A percentile compares a stretch with the other conserved stretches of the same genome.
Conservation (phyloP, 2,888 invertebrate genomes). For the Gortyna flavago region DNA sequence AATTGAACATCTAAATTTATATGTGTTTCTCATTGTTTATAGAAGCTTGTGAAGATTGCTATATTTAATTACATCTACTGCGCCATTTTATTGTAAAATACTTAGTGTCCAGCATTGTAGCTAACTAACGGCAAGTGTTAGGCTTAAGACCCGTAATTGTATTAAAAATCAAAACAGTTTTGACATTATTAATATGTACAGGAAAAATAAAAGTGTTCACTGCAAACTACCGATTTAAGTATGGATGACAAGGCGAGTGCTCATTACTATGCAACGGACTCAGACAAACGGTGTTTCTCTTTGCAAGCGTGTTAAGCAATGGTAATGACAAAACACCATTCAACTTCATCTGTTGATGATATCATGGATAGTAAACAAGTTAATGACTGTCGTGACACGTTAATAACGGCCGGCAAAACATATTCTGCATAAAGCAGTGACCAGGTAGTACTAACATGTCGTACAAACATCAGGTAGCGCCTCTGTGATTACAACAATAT, state of each 20-base stretch:
- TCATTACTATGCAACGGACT: constrained; percentile 49
- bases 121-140: constrained; percentile 66
- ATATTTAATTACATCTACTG: constrained; percentile 55
- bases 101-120: constrained; percentile 59
- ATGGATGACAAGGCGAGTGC: constrained; percentile 48
- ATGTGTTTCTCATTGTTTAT: constrained; percentile 27
- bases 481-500: constrained; percentile 51
- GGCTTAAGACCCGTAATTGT: constrained; percentile 75
- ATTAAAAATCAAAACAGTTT: constrained; percentile 66
- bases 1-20: constrained; percentile 55
- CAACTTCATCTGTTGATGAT: constrained; percentile 64
- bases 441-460: constrained; percentile 25
- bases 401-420: constrained; percentile 52
- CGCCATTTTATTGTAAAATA: constrained; percentile 62
- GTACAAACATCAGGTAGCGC: constrained; percentile 32
- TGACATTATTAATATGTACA: constrained; percentile 61
- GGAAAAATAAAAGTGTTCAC: constrained; percentile 67
- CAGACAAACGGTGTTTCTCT: constrained; percentile 57
- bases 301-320: constrained; percentile 59
- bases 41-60: constrained; percentile 53
- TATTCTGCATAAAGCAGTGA: constrained; percentile 51
- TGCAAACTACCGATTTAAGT: constrained; percentile 63
- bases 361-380: constrained; percentile 69
- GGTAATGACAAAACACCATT: constrained; percentile 64
- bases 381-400: constrained; percentile 69